These are phyloP conservation scores for Copsychus sechellarum DNA, from an alignment of 2,113 vertebrate species.

Conservation along the genomic window DNA sequence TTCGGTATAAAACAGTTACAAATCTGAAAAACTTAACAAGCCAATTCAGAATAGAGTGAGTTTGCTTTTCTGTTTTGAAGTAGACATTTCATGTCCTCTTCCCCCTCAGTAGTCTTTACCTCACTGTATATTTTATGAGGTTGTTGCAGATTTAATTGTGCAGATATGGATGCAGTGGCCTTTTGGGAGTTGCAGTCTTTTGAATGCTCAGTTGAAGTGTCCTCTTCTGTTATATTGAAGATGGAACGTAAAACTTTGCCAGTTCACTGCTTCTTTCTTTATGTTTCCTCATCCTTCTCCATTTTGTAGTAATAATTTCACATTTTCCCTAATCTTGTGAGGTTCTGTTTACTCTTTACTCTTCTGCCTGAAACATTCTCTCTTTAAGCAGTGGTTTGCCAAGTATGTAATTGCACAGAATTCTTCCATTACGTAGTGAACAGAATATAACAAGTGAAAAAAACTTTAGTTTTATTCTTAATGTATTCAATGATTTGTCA, in stretches of 20 bases:
- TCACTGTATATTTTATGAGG: background rate
- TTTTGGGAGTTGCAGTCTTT: background rate
- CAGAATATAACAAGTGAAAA: background rate
- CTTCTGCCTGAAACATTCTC: background rate
- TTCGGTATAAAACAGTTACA: background rate
- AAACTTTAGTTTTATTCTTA: background rate
- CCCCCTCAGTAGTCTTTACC: background rate
- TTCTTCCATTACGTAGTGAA: background rate
- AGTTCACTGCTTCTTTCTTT: background rate
- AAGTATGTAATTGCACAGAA: background rate
- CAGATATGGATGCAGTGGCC: background rate
- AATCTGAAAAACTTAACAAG: background rate
- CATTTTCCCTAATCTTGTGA: background rate
- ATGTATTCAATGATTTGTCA: background rate
- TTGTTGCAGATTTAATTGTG: background rate
- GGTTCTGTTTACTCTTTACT: background rate
- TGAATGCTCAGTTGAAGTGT: background rate
- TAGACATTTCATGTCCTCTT: background rate
- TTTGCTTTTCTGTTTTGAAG: background rate
- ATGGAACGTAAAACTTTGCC: background rate
- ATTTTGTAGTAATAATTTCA: background rate
- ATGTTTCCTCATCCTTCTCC: background rate
- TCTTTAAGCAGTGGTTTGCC: background rate
- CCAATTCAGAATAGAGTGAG: background rate
- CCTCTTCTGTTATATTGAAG: background rate